Conservation (phyloP, 2,888 invertebrate genomes). For the Zygogramma bicolorata region DNA sequence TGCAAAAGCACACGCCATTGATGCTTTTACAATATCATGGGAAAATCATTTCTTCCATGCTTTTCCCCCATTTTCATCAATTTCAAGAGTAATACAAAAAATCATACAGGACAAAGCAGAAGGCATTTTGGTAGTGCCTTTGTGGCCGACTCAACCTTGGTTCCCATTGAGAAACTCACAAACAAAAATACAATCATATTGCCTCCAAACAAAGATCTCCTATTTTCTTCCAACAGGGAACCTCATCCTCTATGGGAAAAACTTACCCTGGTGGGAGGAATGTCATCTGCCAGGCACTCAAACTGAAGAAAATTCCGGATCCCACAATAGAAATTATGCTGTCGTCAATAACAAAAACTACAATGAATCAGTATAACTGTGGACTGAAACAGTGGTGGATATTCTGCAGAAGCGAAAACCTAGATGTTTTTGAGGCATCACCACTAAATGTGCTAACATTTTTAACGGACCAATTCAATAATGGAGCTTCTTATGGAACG, state of each 20-base stretch:
- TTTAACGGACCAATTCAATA: background rate
- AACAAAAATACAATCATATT: slow-evolving; percentile 4
- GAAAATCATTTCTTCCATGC: slow-evolving; percentile 49
- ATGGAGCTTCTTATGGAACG: background rate
- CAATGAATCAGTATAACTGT: background rate
- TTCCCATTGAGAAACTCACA: slow-evolving; percentile 36
- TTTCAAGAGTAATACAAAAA: slow-evolving; percentile 50
- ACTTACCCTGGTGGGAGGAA: slow-evolving; percentile 5
- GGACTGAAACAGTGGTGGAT: background rate
- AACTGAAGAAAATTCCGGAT: too few species aligned
- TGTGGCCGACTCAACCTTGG: slow-evolving; percentile 52
- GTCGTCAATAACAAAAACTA: background rate
- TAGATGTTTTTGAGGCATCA: background rate
- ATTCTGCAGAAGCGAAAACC: background rate
- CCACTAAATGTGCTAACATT: background rate
- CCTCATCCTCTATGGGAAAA: too few species aligned
- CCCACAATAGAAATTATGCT: background rate
- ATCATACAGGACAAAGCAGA: slow-evolving; percentile 49
- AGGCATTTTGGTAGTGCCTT: slow-evolving; percentile 52
- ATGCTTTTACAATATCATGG: slow-evolving; percentile 55
- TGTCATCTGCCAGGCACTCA: slow-evolving; percentile 12
- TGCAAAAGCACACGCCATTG: slow-evolving; percentile 42
- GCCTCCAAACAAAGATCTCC: background rate
- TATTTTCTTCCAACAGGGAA: too few species aligned
- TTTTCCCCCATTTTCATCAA: slow-evolving; percentile 52